phyloP scores from a whole-genome alignment of 2,113 vertebrate species.

The Gymnobelideus leadbeateri region DNA sequence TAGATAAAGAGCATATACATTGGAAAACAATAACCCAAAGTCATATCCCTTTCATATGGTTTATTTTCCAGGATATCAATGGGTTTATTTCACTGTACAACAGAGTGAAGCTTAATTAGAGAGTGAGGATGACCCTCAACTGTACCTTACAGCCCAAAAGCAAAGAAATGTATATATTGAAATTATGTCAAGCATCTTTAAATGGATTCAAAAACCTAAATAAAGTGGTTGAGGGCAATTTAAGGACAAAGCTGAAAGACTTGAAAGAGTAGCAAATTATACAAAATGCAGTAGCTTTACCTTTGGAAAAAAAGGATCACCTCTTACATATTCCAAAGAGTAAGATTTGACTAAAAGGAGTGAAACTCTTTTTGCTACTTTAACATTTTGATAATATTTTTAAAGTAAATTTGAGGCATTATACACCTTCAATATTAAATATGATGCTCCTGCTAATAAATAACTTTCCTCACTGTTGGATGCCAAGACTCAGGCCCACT shows the following conservation, averaged over 20 bases:
- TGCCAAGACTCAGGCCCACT: conserved; percentile 67
- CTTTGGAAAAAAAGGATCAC: not conserved
- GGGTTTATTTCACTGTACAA: not conserved
- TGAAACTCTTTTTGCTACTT: not conserved
- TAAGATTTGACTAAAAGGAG: conserved; percentile 17
- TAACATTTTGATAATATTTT: conserved; percentile 34
- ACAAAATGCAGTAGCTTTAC: not conserved
- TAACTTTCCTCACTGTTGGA: conserved; percentile 72
- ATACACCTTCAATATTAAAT: conserved; percentile 23
- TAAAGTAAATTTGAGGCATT: conserved; percentile 32
- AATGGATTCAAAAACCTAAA: not conserved
- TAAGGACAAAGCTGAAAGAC: not conserved
- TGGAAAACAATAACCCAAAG: not conserved
- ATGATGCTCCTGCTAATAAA: conserved; percentile 68
- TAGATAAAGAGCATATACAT: not conserved
- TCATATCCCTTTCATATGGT: not conserved
- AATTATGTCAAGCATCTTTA: not conserved
- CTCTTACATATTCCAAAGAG: not conserved
- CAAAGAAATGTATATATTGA: not conserved
- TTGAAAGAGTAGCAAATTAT: not conserved
- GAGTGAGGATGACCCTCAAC: not conserved
- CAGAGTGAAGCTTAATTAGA: not conserved
- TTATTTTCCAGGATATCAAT: not conserved
- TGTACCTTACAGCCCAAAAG: not conserved
- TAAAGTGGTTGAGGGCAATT: not conserved